Conservation (phyloP, 2,888 invertebrate species). For the Hypolimnas misippus region DNA sequence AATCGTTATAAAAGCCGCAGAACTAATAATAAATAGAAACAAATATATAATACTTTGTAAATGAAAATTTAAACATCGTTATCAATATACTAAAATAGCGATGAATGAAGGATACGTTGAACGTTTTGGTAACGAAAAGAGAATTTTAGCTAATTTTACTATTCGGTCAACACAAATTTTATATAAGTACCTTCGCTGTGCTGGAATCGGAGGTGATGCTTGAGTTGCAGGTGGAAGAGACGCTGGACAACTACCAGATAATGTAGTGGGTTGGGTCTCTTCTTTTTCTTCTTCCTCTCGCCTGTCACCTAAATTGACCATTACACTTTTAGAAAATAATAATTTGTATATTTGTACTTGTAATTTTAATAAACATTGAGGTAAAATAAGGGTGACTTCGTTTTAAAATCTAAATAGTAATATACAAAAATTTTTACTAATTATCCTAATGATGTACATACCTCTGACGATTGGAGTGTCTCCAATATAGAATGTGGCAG, state of each 20-base stretch:
- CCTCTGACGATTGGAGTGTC: constrained; percentile 80
- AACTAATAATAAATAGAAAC: constrained; percentile 1
- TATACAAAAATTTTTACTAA: not conserved
- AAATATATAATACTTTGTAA: not conserved
- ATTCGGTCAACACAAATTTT: not conserved
- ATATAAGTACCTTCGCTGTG: constrained; percentile 83
- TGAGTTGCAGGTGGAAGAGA: constrained; percentile 70
- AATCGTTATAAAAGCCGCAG: constrained; percentile 28
- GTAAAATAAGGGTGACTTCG: too few relatives aligned
- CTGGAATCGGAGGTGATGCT: constrained; percentile 74
- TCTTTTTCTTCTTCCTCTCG: constrained; percentile 67
- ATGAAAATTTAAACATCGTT: not conserved
- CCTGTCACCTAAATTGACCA: constrained; percentile 60
- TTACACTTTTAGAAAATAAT: too few relatives aligned
- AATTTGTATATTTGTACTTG: too few relatives aligned
- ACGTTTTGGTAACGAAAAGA: not conserved
- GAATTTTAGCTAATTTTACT: constrained; percentile 21
- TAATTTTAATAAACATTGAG: too few relatives aligned
- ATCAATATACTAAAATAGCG: not conserved
- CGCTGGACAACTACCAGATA: constrained; percentile 77
- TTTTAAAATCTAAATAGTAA: too few relatives aligned
- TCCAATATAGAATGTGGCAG: constrained; percentile 79
- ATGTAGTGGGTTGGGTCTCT: constrained; percentile 55
- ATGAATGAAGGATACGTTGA: not conserved
- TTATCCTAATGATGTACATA: constrained; percentile 42